Evolutionary conservation across 2,113 vertebrate species (phyloP), one percentile per base, ranked within the genome.

Genomic region (Rhynchopsitta pachyrhyncha): DNA sequence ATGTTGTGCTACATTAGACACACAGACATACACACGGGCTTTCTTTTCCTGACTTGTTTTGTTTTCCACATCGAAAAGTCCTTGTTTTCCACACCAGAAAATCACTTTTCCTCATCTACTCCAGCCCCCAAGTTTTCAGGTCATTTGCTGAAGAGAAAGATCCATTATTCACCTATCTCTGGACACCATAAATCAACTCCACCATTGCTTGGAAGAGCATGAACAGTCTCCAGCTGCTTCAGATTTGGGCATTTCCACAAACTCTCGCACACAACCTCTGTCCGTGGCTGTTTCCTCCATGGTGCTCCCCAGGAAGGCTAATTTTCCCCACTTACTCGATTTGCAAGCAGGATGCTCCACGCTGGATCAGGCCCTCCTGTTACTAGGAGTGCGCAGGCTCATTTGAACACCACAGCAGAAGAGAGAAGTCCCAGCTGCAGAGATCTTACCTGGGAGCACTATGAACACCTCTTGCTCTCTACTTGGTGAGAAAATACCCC

Each of bases 71-170:
- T 37, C 85, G 75, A 83, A 69, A 29, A 70, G 39, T 47, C 75
- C 69, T 94, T 88, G 74, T 66, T 88, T 83, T 70, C 63, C 39
- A 8, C 29, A 80, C 42, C 41, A 55, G 35, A 63, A 88, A 81
- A 80, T 79, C 80, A 70, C 52, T 76, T 66, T 66, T 84, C 62
- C 74, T 84, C 37, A 66, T 66, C 50, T 52, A 29, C n/a, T 84
- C 89, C 84, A 88, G 55, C 74, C 49, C 62, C 22, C 5, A 28
- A 7, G 33, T 53, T 84, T 75, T 84, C 63, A 88, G 84, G 74
- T 84, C 88, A 29, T 75, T 80, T 76, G 84, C 79, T 59, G 88
- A 60, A 70, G 75, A 88, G 74, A 91, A 91, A 47, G 89, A 59
- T 17, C 59, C 44, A 42, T 84, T 88, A 41, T 91, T 64, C 3